Percentiles rank a stretch among this genome's conserved stretches.
phyloP scores from a whole-genome alignment of 2,797 vertebrate genomes.

The Myotis vivesi region DNA sequence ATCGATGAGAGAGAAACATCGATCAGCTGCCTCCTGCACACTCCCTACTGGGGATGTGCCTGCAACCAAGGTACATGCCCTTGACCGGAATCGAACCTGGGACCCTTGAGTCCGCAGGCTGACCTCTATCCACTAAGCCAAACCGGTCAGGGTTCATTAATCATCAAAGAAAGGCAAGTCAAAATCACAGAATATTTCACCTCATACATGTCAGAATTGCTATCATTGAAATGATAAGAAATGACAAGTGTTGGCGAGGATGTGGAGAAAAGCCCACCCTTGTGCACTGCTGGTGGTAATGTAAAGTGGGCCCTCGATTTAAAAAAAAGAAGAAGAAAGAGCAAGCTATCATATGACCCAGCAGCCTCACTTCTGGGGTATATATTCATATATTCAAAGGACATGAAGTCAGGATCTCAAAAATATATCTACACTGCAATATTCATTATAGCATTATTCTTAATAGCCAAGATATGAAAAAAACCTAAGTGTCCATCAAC shows the following conservation, averaged over 20 bases:
- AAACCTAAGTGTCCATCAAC: not conserved
- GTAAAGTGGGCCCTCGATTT: not conserved
- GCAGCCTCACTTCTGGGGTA: not conserved
- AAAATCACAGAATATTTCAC: not conserved
- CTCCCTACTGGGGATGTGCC: too few relatives aligned
- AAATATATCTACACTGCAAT: not conserved
- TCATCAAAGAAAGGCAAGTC: not conserved
- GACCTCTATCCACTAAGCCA: too few relatives aligned
- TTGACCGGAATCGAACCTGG: too few relatives aligned
- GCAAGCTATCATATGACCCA: not conserved
- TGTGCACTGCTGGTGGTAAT: not conserved
- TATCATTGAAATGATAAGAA: not conserved
- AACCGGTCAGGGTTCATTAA: too few relatives aligned
- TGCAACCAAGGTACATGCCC: too few relatives aligned
- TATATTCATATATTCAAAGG: not conserved
- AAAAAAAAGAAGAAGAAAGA: not conserved
- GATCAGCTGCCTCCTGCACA: too few relatives aligned
- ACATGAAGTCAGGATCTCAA: not conserved
- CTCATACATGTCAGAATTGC: not conserved
- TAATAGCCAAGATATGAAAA: not conserved
- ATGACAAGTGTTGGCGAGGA: not conserved
- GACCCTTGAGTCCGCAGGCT: too few relatives aligned
- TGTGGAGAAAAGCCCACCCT: not conserved
- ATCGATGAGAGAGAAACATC: too few relatives aligned
- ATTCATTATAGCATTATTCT: not conserved